Evolutionary conservation across 2,888 invertebrate species (phyloP), one percentile per base, ranked within the genome.

Genomic region (Bembecia ichneumoniformis): DNA sequence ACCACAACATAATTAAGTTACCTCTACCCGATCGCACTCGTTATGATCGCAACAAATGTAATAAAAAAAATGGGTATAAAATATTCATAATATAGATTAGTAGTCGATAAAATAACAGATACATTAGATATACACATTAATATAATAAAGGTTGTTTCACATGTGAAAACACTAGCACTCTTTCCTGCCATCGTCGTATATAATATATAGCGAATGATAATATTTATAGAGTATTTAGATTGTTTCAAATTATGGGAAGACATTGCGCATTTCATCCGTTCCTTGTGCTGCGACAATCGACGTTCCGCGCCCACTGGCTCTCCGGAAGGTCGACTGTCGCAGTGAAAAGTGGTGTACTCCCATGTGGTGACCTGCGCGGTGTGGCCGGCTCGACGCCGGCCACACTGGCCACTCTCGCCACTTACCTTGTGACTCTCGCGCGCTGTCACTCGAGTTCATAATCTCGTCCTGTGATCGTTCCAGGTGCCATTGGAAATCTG

Each of bases 381-480:
- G 3, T 17, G 17, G 17, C 17, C 17, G 4, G 4, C 47, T 52
- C 51, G 51, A 62, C 60, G 53, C 11, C 60, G 59, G 62, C 50
- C 66, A 44, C 44, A 51, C 56, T 59, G 59, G 53, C 46, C 56
- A 53, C 53, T 53, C 57, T 54, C 49, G 51, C 55, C 47, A 71
- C 94, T 93, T 94, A 95, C 95, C 95, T 95, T 95, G 95, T 81
- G 94, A 93, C 89, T 95, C 95, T 88, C 95, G 91, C 84, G 94
- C 94, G 88, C 92, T 91, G 87, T 94, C 95, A 88, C 93, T 94
- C 77, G 94, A 93, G 78, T 93, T 92, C 89, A 95, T 91, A 75
- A 94, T 92, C 90, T 95, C 95, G 73, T 95, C 95, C 88, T 94
- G 94, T 91, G 92, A 87, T 77, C 92, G 91, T 81, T 92, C 91